Conservation (phyloP, 2,888 invertebrate species). For the Dasypogon diadema region DNA sequence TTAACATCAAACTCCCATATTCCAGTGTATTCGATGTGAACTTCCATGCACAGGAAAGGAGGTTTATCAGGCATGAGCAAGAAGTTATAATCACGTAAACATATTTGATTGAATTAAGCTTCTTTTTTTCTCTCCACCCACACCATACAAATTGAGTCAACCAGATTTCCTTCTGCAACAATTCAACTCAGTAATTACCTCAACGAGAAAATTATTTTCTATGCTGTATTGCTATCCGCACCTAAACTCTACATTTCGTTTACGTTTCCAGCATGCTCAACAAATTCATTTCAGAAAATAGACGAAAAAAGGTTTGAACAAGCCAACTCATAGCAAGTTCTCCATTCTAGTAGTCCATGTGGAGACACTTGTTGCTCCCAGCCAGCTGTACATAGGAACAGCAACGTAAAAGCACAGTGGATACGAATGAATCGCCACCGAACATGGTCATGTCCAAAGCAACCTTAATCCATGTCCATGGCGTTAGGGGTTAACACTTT, state of each 20-base stretch:
- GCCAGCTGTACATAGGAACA: neutral
- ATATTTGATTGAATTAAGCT: slow-evolving; percentile 40
- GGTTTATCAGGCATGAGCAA: neutral
- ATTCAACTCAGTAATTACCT: slow-evolving; percentile 34
- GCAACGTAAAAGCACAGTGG: neutral
- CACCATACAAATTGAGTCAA: slow-evolving; percentile 36
- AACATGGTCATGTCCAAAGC: neutral
- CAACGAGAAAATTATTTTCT: slow-evolving; percentile 46
- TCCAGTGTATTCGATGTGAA: no score
- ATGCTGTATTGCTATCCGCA: slow-evolving; percentile 34
- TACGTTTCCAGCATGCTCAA: slow-evolving; percentile 1
- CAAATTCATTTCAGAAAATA: slow-evolving; percentile 4
- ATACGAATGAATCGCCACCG: neutral
- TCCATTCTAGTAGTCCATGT: neutral
- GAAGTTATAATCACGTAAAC: slow-evolving; percentile 1
- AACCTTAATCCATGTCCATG: neutral
- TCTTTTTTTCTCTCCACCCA: slow-evolving; percentile 39
- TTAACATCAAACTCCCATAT: neutral
- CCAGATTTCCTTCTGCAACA: slow-evolving; percentile 45
- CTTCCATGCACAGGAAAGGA: no score
- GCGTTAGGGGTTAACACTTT: neutral
- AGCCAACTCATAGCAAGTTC: no score
- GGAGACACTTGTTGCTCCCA: slow-evolving; percentile 15
- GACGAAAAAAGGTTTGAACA: neutral
- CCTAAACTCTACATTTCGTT: slow-evolving; percentile 3